Conservation (phyloP, 2,888 invertebrate species). For the Alsophila aescularia region DNA sequence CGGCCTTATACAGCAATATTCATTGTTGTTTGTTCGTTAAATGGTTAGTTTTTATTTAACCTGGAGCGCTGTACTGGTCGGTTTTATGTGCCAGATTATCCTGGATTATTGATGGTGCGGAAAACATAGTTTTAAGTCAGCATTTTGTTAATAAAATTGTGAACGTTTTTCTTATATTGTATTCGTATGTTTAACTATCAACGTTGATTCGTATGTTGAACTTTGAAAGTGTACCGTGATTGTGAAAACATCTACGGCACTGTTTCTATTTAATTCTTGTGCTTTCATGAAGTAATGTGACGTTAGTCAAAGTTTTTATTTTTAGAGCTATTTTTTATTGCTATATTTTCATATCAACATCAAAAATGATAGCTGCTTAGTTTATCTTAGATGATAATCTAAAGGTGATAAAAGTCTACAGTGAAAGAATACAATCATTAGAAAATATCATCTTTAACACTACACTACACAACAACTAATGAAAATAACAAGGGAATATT, state of each 20-base stretch:
- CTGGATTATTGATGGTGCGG: slow-evolving; percentile 22
- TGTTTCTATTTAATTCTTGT: not conserved
- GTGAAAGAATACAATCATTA: too few species aligned
- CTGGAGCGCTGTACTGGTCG: not conserved
- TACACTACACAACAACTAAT: too few species aligned
- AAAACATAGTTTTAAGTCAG: slow-evolving; percentile 17
- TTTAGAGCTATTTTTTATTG: too few species aligned
- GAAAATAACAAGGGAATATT: too few species aligned
- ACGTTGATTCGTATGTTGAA: not conserved
- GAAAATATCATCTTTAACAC: too few species aligned
- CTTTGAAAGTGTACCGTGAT: too few species aligned
- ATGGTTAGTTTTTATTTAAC: slow-evolving; percentile 25
- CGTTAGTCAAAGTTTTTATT: too few species aligned
- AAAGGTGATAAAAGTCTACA: too few species aligned
- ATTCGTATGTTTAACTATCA: not conserved
- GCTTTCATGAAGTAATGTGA: too few species aligned
- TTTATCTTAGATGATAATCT: too few species aligned
- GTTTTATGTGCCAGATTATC: slow-evolving; percentile 21
- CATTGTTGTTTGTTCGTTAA: slow-evolving; percentile 45
- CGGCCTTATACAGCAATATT: slow-evolving; percentile 48
- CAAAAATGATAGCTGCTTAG: too few species aligned
- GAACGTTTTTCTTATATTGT: not conserved
- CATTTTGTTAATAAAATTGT: slow-evolving; percentile 10
- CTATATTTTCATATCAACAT: too few species aligned
- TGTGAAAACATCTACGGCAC: not conserved